A percentile compares a stretch with the other conserved stretches of the same genome.
Conservation (phyloP, 1,140 invertebrate genomes). For the Varroa destructor region DNA sequence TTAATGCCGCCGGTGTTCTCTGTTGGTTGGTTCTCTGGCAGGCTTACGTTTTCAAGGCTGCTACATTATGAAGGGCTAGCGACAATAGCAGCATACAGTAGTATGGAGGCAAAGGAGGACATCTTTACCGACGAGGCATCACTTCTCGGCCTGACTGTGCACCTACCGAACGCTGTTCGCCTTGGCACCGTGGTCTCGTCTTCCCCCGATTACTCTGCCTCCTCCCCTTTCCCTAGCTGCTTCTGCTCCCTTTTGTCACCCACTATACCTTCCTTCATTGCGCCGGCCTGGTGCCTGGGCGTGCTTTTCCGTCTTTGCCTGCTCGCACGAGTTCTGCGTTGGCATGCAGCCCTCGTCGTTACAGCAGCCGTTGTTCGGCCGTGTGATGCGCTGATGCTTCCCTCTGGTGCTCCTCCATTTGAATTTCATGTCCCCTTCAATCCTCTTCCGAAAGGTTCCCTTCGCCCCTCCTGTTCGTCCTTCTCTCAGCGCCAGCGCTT, state of each 20-base stretch:
- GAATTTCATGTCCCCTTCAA: conserved; percentile 15
- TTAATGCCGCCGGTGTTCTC: too few relatives aligned
- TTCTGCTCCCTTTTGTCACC: background rate
- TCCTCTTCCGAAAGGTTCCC: background rate
- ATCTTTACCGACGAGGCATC: too few relatives aligned
- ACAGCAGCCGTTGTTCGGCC: too few relatives aligned
- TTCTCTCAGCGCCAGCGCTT: background rate
- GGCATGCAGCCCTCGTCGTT: conserved; percentile 25
- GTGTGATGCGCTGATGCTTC: background rate
- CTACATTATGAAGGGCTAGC: too few relatives aligned
- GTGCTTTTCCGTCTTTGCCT: background rate
- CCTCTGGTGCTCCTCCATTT: conserved; percentile 25
- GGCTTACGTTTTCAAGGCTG: too few relatives aligned
- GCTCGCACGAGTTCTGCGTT: background rate
- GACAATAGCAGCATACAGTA: too few relatives aligned
- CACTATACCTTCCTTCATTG: too few relatives aligned
- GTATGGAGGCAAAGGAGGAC: too few relatives aligned
- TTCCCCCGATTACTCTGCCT: background rate
- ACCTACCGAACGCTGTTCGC: too few relatives aligned
- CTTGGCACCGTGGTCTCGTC: background rate
- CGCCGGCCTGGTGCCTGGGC: background rate
- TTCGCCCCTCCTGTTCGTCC: background rate
- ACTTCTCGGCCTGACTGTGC: too few relatives aligned
- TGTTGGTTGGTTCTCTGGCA: too few relatives aligned
- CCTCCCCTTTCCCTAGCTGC: background rate